Percentiles rank a stretch among this genome's conserved stretches.
phyloP scores from a whole-genome alignment of 2,113 vertebrate species.

The Toxotes jaculatrix region DNA sequence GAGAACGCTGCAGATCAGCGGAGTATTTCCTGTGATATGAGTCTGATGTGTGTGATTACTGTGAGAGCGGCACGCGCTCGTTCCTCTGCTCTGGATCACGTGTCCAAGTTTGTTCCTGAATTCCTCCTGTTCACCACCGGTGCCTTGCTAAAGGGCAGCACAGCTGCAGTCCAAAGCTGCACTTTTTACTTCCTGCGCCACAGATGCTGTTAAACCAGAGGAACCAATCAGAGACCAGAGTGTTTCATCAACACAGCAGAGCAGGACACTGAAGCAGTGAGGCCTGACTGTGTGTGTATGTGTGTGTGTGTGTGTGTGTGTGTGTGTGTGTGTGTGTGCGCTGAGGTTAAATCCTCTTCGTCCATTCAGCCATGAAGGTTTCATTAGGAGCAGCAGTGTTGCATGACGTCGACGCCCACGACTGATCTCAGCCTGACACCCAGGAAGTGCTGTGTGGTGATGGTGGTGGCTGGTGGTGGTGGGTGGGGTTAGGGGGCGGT shows the following conservation, averaged over 20 bases:
- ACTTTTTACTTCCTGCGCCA: too few species aligned
- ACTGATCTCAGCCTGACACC: not conserved
- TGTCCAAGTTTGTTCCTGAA: too few species aligned
- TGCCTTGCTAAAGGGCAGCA: too few species aligned
- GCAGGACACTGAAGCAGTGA: conserved; percentile 2
- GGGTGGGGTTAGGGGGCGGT: too few species aligned
- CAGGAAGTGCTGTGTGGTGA: not conserved
- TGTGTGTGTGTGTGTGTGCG: too few species aligned
- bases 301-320: too few species aligned
- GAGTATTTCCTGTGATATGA: conserved; percentile 13
- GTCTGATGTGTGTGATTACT: conserved; percentile 13
- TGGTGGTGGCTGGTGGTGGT: too few species aligned
- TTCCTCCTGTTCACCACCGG: not conserved
- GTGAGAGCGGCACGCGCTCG: not conserved
- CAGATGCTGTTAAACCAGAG: not conserved
- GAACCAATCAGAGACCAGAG: not conserved
- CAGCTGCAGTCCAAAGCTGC: too few species aligned
- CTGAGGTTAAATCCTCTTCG: not conserved
- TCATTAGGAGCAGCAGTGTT: conserved; percentile 27
- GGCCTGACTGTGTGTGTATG: not conserved
- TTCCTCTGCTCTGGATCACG: not conserved
- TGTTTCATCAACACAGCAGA: not conserved
- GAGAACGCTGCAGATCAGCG: not conserved
- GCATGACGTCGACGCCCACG: conserved; percentile 16
- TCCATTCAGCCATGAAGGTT: conserved; percentile 23